Evolutionary conservation across 2,113 vertebrate species (phyloP), one percentile per base, ranked within the genome.

Genomic region (Thunnus thynnus): DNA sequence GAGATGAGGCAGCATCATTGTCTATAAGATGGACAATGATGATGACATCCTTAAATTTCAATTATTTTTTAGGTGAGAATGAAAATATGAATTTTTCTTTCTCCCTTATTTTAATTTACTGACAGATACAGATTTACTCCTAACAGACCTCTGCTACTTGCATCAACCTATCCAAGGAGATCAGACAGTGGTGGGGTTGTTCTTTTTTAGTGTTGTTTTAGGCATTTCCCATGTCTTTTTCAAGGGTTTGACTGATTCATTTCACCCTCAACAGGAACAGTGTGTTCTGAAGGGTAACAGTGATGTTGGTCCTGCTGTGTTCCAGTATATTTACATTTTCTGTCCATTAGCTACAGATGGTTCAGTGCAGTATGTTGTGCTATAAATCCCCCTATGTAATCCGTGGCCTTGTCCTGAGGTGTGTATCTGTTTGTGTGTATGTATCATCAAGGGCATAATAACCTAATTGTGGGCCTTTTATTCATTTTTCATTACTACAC

Each of bases 401-500:
- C 5, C 30, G 10, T 47, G 64, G 66, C 54, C 64, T 70, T 56
- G 32, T 66, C 56, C 56, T 57, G 69, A 46, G 51, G 46, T 69
- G 6, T 41, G 5, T 61, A 22, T 68, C 14, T 65, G 32, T 61
- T 50, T 72, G 44, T 73, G 72, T 69, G 14, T 50, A 27, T 52
- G 13, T 50, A 83, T 82, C 74, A 80, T 89, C 83, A 76, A 73
- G 72, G 65, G 76, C 76, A 76, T 79, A 86, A 89, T 74, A 92
- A 89, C 66, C 54, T 80, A 75, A 91, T 85, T 83, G 85, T 80
- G 16, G 16, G 46, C 20, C 69, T 80, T 76, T 82, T 79, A 86
- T 88, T 91, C 55, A 89, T 86, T 74, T 91, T 87, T 84, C 85
- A 73, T 96, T 95, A 95, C 94, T 25, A 90, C 92, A 89, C 87